Conservation (phyloP, 2,113 vertebrate genomes). For the Antechinus stuartii region DNA sequence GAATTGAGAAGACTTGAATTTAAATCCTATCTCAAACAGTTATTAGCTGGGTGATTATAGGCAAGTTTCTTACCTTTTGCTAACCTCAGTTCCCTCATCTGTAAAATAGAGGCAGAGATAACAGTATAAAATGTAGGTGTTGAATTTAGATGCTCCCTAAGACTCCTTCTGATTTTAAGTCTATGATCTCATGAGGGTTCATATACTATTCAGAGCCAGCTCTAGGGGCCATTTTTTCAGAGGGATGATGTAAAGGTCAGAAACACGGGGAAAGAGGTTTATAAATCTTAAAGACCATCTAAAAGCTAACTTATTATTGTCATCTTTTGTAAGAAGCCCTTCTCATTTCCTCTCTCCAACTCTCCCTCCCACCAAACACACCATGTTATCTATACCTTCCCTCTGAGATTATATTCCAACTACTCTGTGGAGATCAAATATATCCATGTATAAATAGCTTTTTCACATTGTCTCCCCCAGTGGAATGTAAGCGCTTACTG, state of each 20-base stretch:
- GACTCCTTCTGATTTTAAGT: neutral
- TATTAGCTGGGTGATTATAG: neutral
- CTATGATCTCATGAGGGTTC: neutral
- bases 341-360: too few relatives aligned
- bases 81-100: slow-evolving; percentile 30
- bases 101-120: neutral
- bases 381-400: too few relatives aligned
- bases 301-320: neutral
- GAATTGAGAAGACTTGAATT: neutral
- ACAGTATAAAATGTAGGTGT: neutral
- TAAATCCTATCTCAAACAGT: neutral
- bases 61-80: neutral
- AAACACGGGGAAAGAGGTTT: neutral
- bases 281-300: neutral
- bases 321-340: too few relatives aligned
- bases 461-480: neutral
- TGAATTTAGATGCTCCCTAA: neutral
- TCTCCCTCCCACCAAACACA: too few relatives aligned
- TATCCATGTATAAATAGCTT: too few relatives aligned
- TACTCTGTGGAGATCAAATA: too few relatives aligned
- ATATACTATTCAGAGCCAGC: neutral
- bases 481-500: too few relatives aligned
- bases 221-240: neutral
- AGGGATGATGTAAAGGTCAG: neutral
- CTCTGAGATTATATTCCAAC: too few relatives aligned